Conservation (phyloP, 53 echinoderm and acorn worm species). For the Zoroaster sp. region DNA sequence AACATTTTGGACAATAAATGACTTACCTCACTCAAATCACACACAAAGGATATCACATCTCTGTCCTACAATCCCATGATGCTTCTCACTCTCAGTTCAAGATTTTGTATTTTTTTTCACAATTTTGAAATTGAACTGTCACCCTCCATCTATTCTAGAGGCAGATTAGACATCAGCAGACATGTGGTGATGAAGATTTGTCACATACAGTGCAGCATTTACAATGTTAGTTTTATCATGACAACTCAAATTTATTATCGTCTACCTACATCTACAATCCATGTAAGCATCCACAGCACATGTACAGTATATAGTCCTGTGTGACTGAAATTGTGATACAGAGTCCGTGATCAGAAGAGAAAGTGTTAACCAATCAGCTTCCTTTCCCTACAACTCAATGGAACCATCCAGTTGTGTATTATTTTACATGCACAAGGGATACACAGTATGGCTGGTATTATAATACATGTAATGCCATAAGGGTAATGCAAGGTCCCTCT, state of each 20-base stretch:
- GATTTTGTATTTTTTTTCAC: neutral
- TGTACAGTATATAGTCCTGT: neutral
- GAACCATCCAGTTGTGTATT: neutral
- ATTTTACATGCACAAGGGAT: neutral
- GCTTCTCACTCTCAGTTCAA: too few relatives aligned
- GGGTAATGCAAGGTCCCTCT: neutral
- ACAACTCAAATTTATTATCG: neutral
- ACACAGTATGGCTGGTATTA: neutral
- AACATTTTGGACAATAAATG: too few relatives aligned
- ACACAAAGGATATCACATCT: too few relatives aligned
- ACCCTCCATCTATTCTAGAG: neutral
- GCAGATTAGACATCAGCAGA: neutral
- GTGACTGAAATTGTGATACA: neutral
- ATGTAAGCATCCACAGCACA: neutral
- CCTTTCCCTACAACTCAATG: slow-evolving; percentile 9
- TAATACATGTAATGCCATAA: neutral
- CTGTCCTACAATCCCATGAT: too few relatives aligned
- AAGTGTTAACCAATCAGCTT: slow-evolving; percentile 30
- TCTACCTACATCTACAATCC: neutral
- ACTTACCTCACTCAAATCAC: too few relatives aligned
- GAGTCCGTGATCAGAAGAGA: neutral
- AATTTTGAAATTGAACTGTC: neutral
- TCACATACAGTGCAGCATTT: neutral
- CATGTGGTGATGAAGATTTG: neutral
- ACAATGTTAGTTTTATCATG: neutral